A percentile compares a stretch with the other conserved stretches of the same genome.
Conservation (phyloP, 2,888 invertebrate genomes). For the Frankliniella intonsa region DNA sequence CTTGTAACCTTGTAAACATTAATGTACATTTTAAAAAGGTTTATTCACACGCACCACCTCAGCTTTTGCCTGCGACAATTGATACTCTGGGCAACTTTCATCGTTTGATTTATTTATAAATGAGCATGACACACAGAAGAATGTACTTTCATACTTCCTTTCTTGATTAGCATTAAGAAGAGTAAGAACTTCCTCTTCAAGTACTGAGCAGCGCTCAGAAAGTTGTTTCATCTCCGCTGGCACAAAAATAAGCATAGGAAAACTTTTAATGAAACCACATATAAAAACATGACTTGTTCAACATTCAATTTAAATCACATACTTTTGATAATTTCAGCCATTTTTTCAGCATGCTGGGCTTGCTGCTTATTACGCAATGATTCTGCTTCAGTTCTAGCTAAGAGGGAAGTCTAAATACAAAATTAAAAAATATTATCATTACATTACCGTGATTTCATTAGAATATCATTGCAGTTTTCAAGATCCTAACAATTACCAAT, state of each 20-base stretch:
- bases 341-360: constrained; percentile 40
- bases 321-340: constrained; percentile 42
- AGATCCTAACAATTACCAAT: background rate
- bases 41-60: background rate
- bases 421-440: background rate
- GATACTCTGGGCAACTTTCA: background rate
- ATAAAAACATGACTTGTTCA: no score
- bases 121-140: background rate
- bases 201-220: background rate
- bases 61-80: background rate
- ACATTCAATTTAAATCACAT: background rate
- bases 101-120: background rate
- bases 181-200: background rate
- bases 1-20: no score
- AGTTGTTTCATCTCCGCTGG: background rate
- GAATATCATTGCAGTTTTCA: no score
- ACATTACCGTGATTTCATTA: no score
- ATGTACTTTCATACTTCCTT: background rate
- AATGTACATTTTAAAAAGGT: no score
- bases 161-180: background rate
- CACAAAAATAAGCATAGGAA: background rate
- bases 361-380: constrained; percentile 33
- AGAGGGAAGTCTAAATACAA: background rate
- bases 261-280: background rate
- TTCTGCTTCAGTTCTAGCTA: constrained; percentile 33